Evolutionary conservation across 2,888 invertebrate species (phyloP).

Genomic region (Teinopalpus imperialis): DNA sequence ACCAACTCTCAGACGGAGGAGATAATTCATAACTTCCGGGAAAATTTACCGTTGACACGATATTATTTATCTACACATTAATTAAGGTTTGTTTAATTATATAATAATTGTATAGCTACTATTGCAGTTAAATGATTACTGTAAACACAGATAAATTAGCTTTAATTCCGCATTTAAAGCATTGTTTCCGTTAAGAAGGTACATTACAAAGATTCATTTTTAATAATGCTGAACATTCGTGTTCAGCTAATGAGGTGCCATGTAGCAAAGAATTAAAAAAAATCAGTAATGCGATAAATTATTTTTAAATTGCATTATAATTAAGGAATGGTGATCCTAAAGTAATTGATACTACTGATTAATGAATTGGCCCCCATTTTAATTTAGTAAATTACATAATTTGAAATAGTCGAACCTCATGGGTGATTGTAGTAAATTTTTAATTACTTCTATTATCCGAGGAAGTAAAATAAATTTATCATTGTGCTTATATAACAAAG

Average conservation of each 20-base stretch:
- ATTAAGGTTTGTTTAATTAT: not conserved
- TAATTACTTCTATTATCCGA: too few relatives aligned
- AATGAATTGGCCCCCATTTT: too few relatives aligned
- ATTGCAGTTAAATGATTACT: not conserved
- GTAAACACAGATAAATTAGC: slow-evolving; percentile 1
- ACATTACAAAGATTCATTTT: not conserved
- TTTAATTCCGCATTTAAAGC: slow-evolving; percentile 5
- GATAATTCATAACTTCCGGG: slow-evolving; percentile 24
- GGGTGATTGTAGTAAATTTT: too few relatives aligned
- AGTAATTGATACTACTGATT: not conserved
- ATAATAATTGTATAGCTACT: not conserved
- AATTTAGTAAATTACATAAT: too few relatives aligned
- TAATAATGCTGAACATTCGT: not conserved
- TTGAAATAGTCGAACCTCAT: too few relatives aligned
- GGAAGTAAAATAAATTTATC: too few relatives aligned
- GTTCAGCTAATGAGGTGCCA: not conserved
- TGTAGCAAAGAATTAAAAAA: not conserved
- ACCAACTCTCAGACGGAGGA: not conserved
- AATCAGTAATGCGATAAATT: slow-evolving; percentile 9
- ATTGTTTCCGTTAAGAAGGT: slow-evolving; percentile 6
- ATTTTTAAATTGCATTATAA: slow-evolving; percentile 13
- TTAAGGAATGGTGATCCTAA: not conserved
- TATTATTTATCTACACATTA: not conserved
- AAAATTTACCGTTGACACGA: slow-evolving; percentile 18
- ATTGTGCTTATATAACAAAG: too few relatives aligned